Evolutionary conservation across 1,140 invertebrate species (phyloP).

Genomic region (Plutomurus gul): DNA sequence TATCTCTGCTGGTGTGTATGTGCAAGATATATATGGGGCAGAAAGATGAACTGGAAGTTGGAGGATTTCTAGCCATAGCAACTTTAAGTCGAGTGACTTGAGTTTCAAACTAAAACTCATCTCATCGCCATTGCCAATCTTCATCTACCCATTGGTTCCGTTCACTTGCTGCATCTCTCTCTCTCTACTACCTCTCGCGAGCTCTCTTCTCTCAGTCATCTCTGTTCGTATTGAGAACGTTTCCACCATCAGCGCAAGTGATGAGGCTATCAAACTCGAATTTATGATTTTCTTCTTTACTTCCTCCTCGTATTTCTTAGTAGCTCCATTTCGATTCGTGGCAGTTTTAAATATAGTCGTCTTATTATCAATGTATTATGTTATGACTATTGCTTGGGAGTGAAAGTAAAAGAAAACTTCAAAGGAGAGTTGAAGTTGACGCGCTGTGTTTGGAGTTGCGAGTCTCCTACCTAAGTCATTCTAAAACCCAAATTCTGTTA

Average conservation of each 20-base stretch:
- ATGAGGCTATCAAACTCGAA: conserved; percentile 22
- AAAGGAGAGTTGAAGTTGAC: neutral
- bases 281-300: conserved; percentile 25
- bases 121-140: conserved; percentile 28
- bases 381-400: neutral
- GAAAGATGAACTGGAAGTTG: too few species aligned
- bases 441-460: neutral
- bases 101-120: conserved; percentile 15
- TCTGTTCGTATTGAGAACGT: neutral
- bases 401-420: neutral
- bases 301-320: conserved; percentile 6
- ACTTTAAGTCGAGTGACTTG: neutral
- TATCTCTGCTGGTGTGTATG: too few species aligned
- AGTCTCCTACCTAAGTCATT: too few species aligned
- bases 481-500: too few species aligned
- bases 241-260: conserved; percentile 8
- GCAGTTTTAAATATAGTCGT: neutral
- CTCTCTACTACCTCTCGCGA: neutral
- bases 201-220: too few species aligned
- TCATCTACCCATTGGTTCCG: conserved; percentile 18
- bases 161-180: neutral
- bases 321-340: neutral
- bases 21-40: too few species aligned
- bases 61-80: too few species aligned
- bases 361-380: neutral